Evolutionary conservation across 1,140 invertebrate species (phyloP).

Genomic region (Zaprionus lachaisei): DNA sequence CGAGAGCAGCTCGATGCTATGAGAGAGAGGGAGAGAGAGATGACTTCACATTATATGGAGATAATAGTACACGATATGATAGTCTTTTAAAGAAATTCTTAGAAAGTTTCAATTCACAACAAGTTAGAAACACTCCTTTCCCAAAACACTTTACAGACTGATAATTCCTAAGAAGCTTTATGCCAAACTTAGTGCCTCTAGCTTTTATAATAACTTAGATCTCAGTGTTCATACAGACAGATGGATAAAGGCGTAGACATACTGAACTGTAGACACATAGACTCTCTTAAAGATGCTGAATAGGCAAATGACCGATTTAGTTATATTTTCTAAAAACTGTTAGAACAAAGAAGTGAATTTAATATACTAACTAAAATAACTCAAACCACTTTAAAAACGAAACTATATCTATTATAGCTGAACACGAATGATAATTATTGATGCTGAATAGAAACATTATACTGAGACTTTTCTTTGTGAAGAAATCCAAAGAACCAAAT

Average conservation of each 20-base stretch:
- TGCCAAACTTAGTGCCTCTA: not conserved
- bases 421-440: no score
- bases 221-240: not conserved
- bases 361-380: no score
- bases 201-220: not conserved
- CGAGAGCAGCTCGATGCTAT: constrained; percentile 27
- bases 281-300: no score
- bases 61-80: not conserved
- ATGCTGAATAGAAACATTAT: no score
- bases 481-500: no score
- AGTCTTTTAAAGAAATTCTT: not conserved
- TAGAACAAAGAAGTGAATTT: no score
- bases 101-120: not conserved
- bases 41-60: not conserved
- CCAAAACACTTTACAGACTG: not conserved
- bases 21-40: not conserved
- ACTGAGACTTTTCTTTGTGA: no score
- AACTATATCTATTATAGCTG: no score
- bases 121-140: not conserved
- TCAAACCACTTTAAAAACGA: no score
- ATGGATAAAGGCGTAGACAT: no score
- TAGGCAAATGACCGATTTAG: no score
- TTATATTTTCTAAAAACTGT: no score
- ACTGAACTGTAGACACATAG: not conserved
- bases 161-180: not conserved